A percentile compares a stretch with the other conserved stretches of the same genome.
Conservation (phyloP, 1,140 invertebrate species). For the Drosophila teissieri region DNA sequence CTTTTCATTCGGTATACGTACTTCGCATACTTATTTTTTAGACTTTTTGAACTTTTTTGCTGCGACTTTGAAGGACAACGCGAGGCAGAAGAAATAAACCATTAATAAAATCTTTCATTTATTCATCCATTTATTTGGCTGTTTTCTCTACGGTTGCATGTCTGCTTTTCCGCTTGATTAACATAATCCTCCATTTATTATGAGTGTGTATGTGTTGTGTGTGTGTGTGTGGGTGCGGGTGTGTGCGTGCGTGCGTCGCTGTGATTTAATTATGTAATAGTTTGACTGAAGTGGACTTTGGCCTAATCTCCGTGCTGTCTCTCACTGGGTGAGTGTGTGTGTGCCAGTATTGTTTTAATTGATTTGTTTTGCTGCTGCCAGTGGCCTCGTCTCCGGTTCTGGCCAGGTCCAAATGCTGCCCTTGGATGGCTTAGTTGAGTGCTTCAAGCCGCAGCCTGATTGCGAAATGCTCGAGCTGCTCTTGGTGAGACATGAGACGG, state of each 20-base stretch:
- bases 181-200: conserved; percentile 83
- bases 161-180: conserved; percentile 81
- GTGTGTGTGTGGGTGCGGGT: not conserved
- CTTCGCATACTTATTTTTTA: conserved; percentile 42
- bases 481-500: conserved; percentile 43
- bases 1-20: conserved; percentile 13
- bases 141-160: conserved; percentile 49
- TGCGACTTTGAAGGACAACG: conserved; percentile 27
- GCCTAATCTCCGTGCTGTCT: conserved; percentile 45
- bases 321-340: conserved; percentile 15
- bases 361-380: conserved; percentile 68
- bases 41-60: conserved; percentile 29
- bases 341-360: conserved; percentile 66
- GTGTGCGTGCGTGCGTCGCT: conserved; percentile 41
- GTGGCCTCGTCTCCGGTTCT: conserved; percentile 43
- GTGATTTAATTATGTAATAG: conserved; percentile 83
- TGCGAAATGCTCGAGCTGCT: conserved; percentile 38
- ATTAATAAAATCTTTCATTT: conserved; percentile 83
- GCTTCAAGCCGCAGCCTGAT: conserved; percentile 49
- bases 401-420: conserved; percentile 47
- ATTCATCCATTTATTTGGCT: conserved; percentile 77
- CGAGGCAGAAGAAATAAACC: conserved; percentile 53
- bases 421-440: conserved; percentile 60
- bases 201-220: conserved; percentile 36
- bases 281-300: conserved; percentile 79